Evolutionary conservation across 2,888 invertebrate genomes (phyloP), one percentile per base, ranked within the genome.

Genomic region (Chloromyia formosa): DNA sequence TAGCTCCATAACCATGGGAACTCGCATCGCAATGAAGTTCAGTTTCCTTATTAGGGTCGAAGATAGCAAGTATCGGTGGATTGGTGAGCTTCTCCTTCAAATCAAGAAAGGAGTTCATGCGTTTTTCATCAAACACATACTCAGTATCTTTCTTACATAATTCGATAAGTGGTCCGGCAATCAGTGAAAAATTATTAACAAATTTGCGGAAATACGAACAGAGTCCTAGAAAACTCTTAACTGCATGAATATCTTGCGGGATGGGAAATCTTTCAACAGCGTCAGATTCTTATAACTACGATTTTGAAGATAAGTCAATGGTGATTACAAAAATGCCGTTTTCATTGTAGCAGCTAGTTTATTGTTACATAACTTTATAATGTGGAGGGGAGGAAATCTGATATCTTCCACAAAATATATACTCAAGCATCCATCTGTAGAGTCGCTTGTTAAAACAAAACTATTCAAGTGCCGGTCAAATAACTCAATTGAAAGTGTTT

Each of bases 11-110:
- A 1, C 81, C 81, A 1, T 14, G 1, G 0, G 77, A 40, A 75
- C 80, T 80, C 0, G 81, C 82, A 77, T 82, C 82, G 16, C 78
- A 80, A 72, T 82, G 81, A 56, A 82, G 61, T 74, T 82, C 79
- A 0, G 80, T 82, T 72, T 80, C 80, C 9, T 58, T 7, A 12
- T 53, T 56, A 1, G 81, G 80, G 14, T 75, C 74, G 75, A 76
- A 84, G 2, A 84, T 74, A 5, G 80, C 77, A 23, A 83, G 75
- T 20, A 82, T 76, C 45, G 79, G 80, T 45, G 77, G 14, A 9
- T 73, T 23, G 9, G 71, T 20, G 23, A 79, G 42, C 60, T 64
- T 74, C 7, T 56, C 0, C 49, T 78, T 77, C 7, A 77, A 64
- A 1, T 42, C 20, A 14, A 78, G 58, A 72, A 76, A 75, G 9